These are phyloP conservation scores for Callithrix jacchus DNA, from an alignment of 2,113 vertebrate species.

Conservation along the genomic window DNA sequence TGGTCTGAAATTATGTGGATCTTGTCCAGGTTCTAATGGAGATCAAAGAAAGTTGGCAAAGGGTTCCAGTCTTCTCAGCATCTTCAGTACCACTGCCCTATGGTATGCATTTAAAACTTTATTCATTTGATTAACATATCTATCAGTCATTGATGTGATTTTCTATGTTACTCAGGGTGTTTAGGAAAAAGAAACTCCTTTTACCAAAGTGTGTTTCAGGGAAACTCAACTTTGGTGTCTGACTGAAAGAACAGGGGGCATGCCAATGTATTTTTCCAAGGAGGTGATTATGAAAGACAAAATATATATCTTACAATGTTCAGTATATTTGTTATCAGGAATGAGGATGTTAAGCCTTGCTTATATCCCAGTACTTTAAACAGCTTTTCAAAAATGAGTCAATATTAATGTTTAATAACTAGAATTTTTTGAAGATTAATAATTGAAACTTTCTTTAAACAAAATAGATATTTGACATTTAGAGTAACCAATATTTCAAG, in stretches of 20 bases:
- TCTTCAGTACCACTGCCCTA: neutral
- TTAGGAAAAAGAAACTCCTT: conserved; percentile 43
- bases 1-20: neutral
- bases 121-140: conserved; percentile 1
- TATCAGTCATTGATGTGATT: neutral
- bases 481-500: neutral
- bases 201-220: neutral
- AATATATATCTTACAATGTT: conserved; percentile 9
- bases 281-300: conserved; percentile 17
- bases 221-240: neutral
- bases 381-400: conserved; percentile 20
- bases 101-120: neutral
- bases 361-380: conserved; percentile 32
- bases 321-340: conserved; percentile 46
- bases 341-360: neutral
- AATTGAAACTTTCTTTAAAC: neutral
- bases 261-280: conserved; percentile 38
- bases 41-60: neutral
- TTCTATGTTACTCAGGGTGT: neutral
- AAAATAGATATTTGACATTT: neutral
- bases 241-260: conserved; percentile 14
- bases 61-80: neutral
- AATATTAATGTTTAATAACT: conserved; percentile 39
- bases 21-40: neutral
- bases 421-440: conserved; percentile 21